Evolutionary conservation across 2,888 invertebrate genomes (phyloP).

Genomic region (Saturnia pavonia): DNA sequence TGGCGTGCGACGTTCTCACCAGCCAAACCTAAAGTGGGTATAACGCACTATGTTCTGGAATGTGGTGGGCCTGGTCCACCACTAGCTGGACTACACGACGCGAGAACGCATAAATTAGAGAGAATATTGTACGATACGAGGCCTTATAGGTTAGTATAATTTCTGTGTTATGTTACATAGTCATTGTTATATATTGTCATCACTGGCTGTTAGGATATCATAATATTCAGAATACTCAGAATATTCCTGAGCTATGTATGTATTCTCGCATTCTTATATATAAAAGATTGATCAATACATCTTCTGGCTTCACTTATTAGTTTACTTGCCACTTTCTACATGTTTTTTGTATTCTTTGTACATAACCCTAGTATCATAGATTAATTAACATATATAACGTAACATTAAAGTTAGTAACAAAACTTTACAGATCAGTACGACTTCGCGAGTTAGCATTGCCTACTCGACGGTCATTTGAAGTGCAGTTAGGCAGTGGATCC

Average conservation of each 20-base stretch:
- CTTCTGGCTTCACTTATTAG: too few species aligned
- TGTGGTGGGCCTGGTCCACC: constrained; percentile 97
- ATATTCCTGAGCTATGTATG: not conserved
- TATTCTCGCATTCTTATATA: not conserved
- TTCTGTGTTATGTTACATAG: not conserved
- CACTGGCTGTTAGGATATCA: too few species aligned
- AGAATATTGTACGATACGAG: constrained; percentile 89
- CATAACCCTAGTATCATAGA: not conserved
- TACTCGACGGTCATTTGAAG: constrained; percentile 90
- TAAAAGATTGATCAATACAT: not conserved
- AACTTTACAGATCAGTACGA: constrained; percentile 79
- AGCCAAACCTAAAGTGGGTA: constrained; percentile 68
- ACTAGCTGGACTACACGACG: constrained; percentile 89
- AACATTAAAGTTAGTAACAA: constrained; percentile 11
- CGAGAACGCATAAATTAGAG: constrained; percentile 88
- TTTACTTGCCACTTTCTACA: too few species aligned
- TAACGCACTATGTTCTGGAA: constrained; percentile 88
- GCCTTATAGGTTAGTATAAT: constrained; percentile 78
- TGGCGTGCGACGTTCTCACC: constrained; percentile 89
- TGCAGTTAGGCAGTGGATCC: constrained; percentile 92
- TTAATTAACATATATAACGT: not conserved
- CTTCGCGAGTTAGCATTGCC: constrained; percentile 91
- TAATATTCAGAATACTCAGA: too few species aligned
- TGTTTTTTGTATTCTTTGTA: not conserved
- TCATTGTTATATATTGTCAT: too few species aligned